Percentiles rank a stretch among this genome's conserved stretches.
Conservation (phyloP, 2,113 vertebrate species). For the Datnioides undecimradiatus region DNA sequence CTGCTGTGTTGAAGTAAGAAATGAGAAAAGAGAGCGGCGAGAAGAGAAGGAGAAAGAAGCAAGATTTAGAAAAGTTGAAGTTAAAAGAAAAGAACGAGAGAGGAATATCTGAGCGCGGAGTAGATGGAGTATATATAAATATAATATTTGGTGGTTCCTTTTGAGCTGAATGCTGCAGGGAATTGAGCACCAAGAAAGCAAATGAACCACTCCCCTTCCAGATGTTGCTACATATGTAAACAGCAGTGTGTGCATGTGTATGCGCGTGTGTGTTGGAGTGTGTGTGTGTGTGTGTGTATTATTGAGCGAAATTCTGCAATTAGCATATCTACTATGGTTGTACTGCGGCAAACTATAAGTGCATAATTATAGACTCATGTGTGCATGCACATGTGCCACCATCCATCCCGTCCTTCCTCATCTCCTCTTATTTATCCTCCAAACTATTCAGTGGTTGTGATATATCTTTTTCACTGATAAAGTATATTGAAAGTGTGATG, state of each 20-base stretch:
- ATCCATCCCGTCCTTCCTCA: not conserved
- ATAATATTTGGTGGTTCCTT: conserved; percentile 34
- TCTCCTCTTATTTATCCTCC: not conserved
- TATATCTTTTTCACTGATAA: not conserved
- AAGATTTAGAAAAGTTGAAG: conserved; percentile 19
- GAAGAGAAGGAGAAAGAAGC: conserved; percentile 20
- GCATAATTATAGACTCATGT: conserved; percentile 39
- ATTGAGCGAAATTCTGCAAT: conserved; percentile 44
- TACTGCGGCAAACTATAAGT: conserved; percentile 29
- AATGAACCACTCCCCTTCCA: conserved; percentile 68
- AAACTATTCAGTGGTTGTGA: not conserved
- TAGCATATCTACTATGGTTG: conserved; percentile 51
- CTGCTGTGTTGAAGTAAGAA: conserved; percentile 30
- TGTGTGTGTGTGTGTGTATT: conserved; percentile 24
- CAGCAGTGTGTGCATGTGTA: conserved; percentile 20
- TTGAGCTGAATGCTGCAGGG: conserved; percentile 45
- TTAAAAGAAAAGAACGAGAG: conserved; percentile 22
- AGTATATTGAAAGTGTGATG: not conserved
- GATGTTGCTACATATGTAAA: conserved; percentile 67
- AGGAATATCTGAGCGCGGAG: conserved; percentile 9
- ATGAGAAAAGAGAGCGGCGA: not conserved
- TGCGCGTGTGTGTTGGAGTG: conserved; percentile 29
- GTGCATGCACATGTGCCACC: not conserved
- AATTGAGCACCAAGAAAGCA: conserved; percentile 46
- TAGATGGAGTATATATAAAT: conserved; percentile 28